Percentiles rank a stretch among this genome's conserved stretches.
These are phyloP conservation scores for Otis tarda DNA, from an alignment of 2,113 vertebrate genomes.

Conservation along the genomic window DNA sequence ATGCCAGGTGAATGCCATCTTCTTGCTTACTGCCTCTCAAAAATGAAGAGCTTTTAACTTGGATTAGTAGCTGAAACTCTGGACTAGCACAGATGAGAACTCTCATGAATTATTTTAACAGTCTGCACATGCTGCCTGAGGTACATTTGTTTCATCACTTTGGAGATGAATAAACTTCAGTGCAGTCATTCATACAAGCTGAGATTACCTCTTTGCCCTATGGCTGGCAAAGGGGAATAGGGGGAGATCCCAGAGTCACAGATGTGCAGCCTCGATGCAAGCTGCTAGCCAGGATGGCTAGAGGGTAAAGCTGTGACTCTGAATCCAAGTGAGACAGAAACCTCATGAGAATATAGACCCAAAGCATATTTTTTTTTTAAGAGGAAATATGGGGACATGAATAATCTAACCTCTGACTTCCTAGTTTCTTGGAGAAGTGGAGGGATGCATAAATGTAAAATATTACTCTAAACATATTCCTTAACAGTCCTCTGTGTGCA, in stretches of 20 bases:
- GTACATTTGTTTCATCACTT: not conserved
- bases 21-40: not conserved
- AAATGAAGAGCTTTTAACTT: constrained; percentile 13
- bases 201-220: not conserved
- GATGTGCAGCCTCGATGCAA: not conserved
- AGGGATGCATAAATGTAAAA: not conserved
- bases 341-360: not conserved
- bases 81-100: not conserved
- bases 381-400: not conserved
- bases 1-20: not conserved
- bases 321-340: not conserved
- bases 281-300: not conserved
- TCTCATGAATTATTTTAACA: constrained; percentile 3
- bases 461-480: not conserved
- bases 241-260: not conserved
- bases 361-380: not conserved
- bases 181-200: not conserved
- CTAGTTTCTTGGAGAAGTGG: not conserved
- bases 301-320: not conserved
- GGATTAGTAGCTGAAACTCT: constrained; percentile 39
- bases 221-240: not conserved
- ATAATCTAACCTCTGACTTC: not conserved
- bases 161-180: not conserved
- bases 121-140: not conserved
- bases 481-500: not conserved